Evolutionary conservation across 2,113 vertebrate genomes (phyloP).

Genomic region (Cavia porcellus): DNA sequence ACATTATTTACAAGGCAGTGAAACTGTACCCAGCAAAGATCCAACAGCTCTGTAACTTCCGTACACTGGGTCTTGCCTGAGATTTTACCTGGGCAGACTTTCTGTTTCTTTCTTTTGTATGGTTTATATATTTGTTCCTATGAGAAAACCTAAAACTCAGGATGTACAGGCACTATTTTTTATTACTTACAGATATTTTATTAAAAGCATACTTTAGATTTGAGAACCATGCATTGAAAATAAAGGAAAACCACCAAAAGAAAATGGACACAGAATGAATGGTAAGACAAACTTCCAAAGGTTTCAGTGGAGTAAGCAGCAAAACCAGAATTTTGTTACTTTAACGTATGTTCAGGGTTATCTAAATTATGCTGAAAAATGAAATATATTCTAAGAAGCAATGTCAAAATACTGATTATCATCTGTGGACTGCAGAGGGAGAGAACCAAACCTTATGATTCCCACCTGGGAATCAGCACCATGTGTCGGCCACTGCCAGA

Average conservation of each 20-base stretch:
- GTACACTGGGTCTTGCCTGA: background rate
- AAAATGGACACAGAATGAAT: background rate
- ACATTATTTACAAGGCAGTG: rapidly evolving
- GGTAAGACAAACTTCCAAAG: background rate
- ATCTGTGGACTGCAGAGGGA: no score
- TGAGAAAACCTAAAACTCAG: background rate
- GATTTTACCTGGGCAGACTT: background rate
- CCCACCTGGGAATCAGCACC: no score
- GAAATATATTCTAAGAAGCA: background rate
- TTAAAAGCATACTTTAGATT: background rate
- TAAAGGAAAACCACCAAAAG: background rate
- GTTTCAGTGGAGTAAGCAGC: no score
- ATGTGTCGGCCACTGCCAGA: no score
- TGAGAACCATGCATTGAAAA: background rate
- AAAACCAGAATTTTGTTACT: background rate
- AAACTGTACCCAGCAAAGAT: background rate
- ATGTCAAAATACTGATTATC: background rate
- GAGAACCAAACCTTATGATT: no score
- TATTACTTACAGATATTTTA: background rate
- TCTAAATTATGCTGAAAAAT: background rate
- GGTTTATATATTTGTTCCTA: background rate
- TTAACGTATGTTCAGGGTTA: background rate
- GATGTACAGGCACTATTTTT: background rate
- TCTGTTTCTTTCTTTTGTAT: background rate
- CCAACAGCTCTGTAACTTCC: background rate